These are phyloP conservation scores for Odontomyia ornata DNA, from an alignment of 2,888 invertebrate species.

Conservation along the genomic window DNA sequence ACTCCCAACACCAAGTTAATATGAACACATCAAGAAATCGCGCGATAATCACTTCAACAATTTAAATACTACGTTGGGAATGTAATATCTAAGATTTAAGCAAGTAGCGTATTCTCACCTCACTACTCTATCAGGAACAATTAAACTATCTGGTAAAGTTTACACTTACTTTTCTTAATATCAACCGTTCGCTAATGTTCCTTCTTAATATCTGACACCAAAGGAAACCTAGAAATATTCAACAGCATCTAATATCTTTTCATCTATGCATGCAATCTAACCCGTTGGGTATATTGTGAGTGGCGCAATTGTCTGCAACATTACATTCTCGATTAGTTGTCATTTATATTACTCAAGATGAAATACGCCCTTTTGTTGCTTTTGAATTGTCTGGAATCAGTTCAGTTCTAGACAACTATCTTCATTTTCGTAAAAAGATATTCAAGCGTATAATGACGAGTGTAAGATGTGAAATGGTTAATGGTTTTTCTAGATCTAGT, in stretches of 20 bases:
- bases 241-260: conserved; percentile 15
- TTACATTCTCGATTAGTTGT: conserved; percentile 25
- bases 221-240: not conserved
- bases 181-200: not conserved
- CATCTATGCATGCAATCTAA: not conserved
- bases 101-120: conserved; percentile 35
- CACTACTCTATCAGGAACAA: conserved; percentile 31
- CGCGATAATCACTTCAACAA: conserved; percentile 20
- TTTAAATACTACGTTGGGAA: conserved; percentile 4
- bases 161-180: conserved; percentile 14
- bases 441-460: conserved; percentile 3
- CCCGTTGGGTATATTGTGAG: not conserved
- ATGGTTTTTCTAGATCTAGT: conserved; percentile 40
- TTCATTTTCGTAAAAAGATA: conserved; percentile 10
- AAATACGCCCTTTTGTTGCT: conserved; percentile 32
- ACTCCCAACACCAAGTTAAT: not conserved
- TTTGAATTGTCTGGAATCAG: conserved; percentile 12
- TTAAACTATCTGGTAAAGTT: conserved; percentile 40
- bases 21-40: conserved; percentile 11
- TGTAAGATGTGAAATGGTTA: conserved; percentile 34
- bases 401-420: conserved; percentile 5
- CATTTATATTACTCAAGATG: conserved; percentile 31
- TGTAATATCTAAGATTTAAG: conserved; percentile 27
- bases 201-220: not conserved
- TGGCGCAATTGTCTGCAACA: not conserved